Base-by-base conservation (phyloP, 2,888 invertebrate genomes). In the Polyploca ridens region DNA sequence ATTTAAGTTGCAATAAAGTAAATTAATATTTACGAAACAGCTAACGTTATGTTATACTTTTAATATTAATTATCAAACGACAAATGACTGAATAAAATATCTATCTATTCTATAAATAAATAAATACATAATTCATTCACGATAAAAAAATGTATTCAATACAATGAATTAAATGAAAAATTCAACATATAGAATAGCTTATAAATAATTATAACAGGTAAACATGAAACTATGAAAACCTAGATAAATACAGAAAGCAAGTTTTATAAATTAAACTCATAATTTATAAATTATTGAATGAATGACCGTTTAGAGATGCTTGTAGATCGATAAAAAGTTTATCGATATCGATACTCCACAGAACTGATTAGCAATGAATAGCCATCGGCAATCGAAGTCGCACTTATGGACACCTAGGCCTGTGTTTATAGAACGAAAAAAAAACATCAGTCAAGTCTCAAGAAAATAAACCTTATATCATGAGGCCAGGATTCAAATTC, bases 281-380 rank as follows among this genome's bases (percentile, higher is more conserved):
- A 54, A 67, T 68, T 27, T 67, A 73, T 73, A 72, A 77, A 77
- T 75, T 76, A 73, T 76, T 80, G 73, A 76, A 74, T 67, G 75
- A 68, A 75, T 67, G 74, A 67, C 58, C 79, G 75, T 73, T 73
- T 82, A 86, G 85, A 82, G 84, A 83, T 75, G 82, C 73, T 67
- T 71, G 49, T 41, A 64, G 63, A 61, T 80, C 77, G 72, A 82
- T 77, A 83, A 84, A 84, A 80, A 80, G 66, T 69, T 67, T 77
- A 75, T 79, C 78, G 79, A 82, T 75, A 85, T 86, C 78, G 85
- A 85, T 84, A 83, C 71, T 66, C 71, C 66, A 71, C n/a, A 7
- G 77, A 74, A 69, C 71, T 65, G 71, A 82, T 81, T 79, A 73
- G 74, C 74, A 81, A 80, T 81, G 72, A 79, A 81, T 81, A 67